Evolutionary conservation across 1,140 invertebrate species (phyloP).

Genomic region (Drosophila asahinai): DNA sequence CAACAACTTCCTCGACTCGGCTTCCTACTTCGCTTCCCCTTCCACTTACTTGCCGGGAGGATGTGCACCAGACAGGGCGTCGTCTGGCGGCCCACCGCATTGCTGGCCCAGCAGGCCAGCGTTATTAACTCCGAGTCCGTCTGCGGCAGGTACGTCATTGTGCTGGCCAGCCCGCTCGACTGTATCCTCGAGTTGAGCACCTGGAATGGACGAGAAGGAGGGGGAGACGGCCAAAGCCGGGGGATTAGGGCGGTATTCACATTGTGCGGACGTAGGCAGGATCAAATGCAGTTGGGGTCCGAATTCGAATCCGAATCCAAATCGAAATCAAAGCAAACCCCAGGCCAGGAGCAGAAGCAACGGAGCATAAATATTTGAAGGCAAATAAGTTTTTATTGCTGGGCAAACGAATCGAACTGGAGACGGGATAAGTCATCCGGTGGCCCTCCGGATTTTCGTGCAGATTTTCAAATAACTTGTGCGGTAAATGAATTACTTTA

Average conservation of each 20-base stretch:
- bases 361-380: constrained; percentile 74
- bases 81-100: constrained; percentile 92
- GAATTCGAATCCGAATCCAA: constrained; percentile 1
- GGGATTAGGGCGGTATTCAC: constrained; percentile 50
- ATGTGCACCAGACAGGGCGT: constrained; percentile 93
- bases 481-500: constrained; percentile 82
- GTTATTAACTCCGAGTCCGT: constrained; percentile 91
- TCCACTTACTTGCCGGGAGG: constrained; percentile 90
- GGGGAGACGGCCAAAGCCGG: constrained; percentile 20
- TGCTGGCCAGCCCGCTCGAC: constrained; percentile 89
- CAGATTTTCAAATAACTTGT: constrained; percentile 81
- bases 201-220: constrained; percentile 73
- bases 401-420: constrained; percentile 60
- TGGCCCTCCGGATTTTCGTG: constrained; percentile 55
- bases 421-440: constrained; percentile 46
- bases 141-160: constrained; percentile 88
- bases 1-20: constrained; percentile 53
- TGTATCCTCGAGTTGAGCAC: constrained; percentile 86
- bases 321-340: constrained; percentile 16
- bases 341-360: constrained; percentile 2
- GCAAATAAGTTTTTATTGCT: constrained; percentile 79
- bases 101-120: constrained; percentile 94
- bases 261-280: constrained; percentile 59
- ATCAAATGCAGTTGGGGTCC: constrained; percentile 27
- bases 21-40: constrained; percentile 18